These are phyloP conservation scores for Eumeta japonica DNA, from an alignment of 1,140 invertebrate species.

Conservation along the genomic window DNA sequence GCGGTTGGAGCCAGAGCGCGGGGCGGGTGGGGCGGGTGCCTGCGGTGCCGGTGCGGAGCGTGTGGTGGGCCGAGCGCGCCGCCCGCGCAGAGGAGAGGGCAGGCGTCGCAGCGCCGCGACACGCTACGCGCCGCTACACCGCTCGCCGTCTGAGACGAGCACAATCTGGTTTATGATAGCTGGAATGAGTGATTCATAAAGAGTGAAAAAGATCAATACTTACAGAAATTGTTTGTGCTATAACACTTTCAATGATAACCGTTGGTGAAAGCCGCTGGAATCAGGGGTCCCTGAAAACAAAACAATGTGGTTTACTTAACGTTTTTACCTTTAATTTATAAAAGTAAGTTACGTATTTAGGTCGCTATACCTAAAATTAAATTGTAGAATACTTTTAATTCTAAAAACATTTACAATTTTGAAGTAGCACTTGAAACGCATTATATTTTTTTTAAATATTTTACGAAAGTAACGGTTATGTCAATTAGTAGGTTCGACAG, in stretches of 20 bases:
- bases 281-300: conserved; percentile 79
- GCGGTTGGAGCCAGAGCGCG: conserved; percentile 14
- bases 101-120: conserved; percentile 13
- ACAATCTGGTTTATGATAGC: background rate
- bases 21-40: conserved; percentile 12
- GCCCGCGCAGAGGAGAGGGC: conserved; percentile 11
- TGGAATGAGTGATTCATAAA: background rate
- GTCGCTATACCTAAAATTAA: too few species aligned
- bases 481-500: too few species aligned
- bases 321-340: too few species aligned
- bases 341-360: too few species aligned
- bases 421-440: too few species aligned
- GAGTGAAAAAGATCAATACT: conserved; percentile 25
- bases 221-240: conserved; percentile 56
- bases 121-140: conserved; percentile 48
- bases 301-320: too few species aligned
- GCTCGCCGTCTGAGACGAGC: conserved; percentile 41
- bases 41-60: conserved; percentile 10
- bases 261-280: conserved; percentile 91
- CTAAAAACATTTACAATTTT: too few species aligned
- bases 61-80: conserved; percentile 9
- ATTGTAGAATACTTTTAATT: too few species aligned
- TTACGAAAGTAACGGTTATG: too few species aligned
- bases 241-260: conserved; percentile 84
- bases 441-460: too few species aligned